Conservation (phyloP, 2,797 vertebrate genomes). For the Spatula versicolor region DNA sequence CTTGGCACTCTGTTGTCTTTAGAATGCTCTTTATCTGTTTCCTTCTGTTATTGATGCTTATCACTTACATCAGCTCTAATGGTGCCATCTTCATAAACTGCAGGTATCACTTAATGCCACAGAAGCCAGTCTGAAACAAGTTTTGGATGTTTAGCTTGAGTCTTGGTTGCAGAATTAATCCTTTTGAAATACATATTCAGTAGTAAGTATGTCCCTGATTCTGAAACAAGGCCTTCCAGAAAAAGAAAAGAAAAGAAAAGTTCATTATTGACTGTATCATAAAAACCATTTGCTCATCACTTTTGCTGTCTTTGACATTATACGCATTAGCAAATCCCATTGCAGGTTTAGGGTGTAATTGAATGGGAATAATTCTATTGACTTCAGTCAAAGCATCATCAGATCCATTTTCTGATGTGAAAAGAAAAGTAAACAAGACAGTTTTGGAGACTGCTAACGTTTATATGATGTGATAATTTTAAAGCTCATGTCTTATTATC, state of each 20-base stretch:
- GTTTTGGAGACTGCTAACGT: not conserved
- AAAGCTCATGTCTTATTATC: not conserved
- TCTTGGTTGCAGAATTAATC: not conserved
- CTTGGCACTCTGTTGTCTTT: not conserved
- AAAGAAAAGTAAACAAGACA: not conserved
- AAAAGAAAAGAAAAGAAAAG: not conserved
- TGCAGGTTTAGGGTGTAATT: not conserved
- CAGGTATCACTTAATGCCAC: not conserved
- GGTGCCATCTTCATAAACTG: not conserved
- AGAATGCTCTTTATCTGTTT: not conserved
- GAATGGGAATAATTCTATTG: not conserved
- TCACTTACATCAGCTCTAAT: not conserved
- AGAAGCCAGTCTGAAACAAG: not conserved
- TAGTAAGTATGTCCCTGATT: not conserved
- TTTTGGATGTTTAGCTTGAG: not conserved
- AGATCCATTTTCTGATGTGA: not conserved
- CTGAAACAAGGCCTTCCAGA: not conserved
- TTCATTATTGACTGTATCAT: not conserved
- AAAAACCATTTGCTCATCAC: not conserved
- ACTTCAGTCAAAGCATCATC: not conserved
- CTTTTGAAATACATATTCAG: not conserved
- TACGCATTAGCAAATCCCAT: not conserved
- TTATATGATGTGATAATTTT: not conserved
- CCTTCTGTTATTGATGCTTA: not conserved
- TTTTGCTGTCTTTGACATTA: not conserved